Base-by-base conservation (phyloP, 1,140 invertebrate genomes). In the Aplysia californica region DNA sequence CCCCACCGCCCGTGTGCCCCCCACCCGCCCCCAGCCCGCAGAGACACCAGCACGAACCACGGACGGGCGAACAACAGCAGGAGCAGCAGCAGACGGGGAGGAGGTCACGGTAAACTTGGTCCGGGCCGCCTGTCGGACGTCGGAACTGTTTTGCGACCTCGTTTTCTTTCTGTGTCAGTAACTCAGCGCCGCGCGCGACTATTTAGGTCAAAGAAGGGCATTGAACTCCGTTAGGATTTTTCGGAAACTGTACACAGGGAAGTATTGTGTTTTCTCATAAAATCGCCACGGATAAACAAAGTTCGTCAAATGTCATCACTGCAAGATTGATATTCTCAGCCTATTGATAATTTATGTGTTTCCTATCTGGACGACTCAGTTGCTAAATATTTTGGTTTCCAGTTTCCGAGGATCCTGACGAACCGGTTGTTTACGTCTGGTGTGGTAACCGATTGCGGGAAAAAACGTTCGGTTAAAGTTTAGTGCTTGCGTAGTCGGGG, bases 131-230 rank as follows among this genome's bases (percentile, higher is more conserved):
- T 55, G 31, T 38, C 66, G 66, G 66, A 68, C 66, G 39, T 41
- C 21, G 66, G 50, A 68, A 68, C 66, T 68, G 39, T 68, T 68
- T 68, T 68, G 66, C 66, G 66, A 68, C 66, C 66, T 68, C n/a
- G 23, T 68, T 68, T 41, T 26, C 31, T 44, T 44, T 68, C n/a
- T 68, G 39, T 68, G 66, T 68, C 66, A 68, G 38, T 68, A 68
- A 68, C 61, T 65, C 10, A 35, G 39, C 66, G 39, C 39, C 26
- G n/a, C 66, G 50, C 66, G n/a, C 38, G 66, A 44, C 39, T 68
- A 68, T 68, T 44, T 44, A 31, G 66, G 66, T 68, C 66, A 68
- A 68, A 68, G 66, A 68, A 68, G 66, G 39, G 38, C 66, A 41
- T 41, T 39, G 15, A n/a, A 6, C 18, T 26, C 31, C 66, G 66